Evolutionary conservation across 2,888 invertebrate species (phyloP).

Genomic region (Agonopterix arenella): DNA sequence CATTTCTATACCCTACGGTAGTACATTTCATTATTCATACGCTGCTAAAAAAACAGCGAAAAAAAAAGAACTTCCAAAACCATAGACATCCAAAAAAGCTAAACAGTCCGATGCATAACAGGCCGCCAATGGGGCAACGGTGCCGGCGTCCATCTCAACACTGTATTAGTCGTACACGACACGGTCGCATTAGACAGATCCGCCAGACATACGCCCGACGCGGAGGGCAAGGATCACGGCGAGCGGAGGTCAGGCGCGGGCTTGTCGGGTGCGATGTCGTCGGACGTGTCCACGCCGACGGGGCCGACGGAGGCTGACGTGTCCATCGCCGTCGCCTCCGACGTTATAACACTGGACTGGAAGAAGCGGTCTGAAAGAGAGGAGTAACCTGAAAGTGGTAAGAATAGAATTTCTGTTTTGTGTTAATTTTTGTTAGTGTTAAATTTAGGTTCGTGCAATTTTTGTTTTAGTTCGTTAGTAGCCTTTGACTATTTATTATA

Average conservation of each 20-base stretch:
- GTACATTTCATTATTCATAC: not conserved
- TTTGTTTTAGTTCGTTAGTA: no score
- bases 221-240: conserved; percentile 49
- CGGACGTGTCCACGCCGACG: conserved; percentile 40
- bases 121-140: conserved; percentile 70
- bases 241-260: conserved; percentile 63
- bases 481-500: no score
- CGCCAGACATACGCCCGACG: conserved; percentile 2
- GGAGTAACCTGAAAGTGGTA: no score
- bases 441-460: no score
- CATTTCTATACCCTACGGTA: no score
- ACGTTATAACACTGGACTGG: conserved; percentile 77
- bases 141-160: conserved; percentile 64
- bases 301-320: conserved; percentile 48
- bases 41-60: not conserved
- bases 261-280: conserved; percentile 66
- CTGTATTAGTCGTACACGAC: conserved; percentile 16
- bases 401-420: no score
- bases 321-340: conserved; percentile 76
- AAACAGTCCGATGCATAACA: conserved; percentile 55
- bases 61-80: not conserved
- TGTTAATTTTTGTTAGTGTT: no score
- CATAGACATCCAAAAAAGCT: conserved; percentile 18
- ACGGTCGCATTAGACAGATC: not conserved
- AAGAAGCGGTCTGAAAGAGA: conserved; percentile 76